Evolutionary conservation across 2,888 invertebrate genomes (phyloP), one percentile per base, ranked within the genome.

Genomic region (Mythimna albipuncta): DNA sequence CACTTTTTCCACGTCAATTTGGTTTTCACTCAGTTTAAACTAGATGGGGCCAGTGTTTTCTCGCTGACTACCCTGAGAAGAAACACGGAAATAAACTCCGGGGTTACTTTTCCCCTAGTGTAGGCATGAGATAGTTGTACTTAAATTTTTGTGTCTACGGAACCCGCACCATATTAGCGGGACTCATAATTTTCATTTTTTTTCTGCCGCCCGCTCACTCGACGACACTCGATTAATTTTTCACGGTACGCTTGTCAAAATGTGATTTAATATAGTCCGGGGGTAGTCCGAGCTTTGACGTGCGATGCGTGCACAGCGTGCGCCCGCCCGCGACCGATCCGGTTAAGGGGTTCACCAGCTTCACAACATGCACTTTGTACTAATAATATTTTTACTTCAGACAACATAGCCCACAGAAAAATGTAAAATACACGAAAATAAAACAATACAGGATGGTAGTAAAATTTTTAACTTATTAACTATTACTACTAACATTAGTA

Each of bases 241-340:
- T 94, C 96, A 96, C 94, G 96, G 95, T 94, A 94, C 95, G 95
- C 95, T 94, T 96, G 96, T 96, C 95, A 96, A 95, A 95, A 96
- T 94, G 94, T 95, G 96, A 96, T 96, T 96, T 95, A 94, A 95
- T 95, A 94, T 91, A 90, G 91, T 90, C 91, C 90, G 89, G 91
- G 94, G 94, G 94, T 91, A 88, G 87, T 89, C 88, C 86, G 87
- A 89, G 93, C 95, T 96, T 95, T 95, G 95, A 95, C 93, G 93
- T 93, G 90, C 88, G 92, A 92, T 92, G 93, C 92, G 91, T 93
- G 92, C 88, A 88, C 78, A 79, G 81, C 82, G 89, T 88, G 84
- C 85, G 90, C 81, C 87, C 82, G 87, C 81, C 86, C 87, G 85
- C 82, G 75, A 84, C 84, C 79, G 85, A 89, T 89, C 81, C 85